Evolutionary conservation across 2,113 vertebrate species (phyloP).

Genomic region (Girardinichthys multiradiatus): DNA sequence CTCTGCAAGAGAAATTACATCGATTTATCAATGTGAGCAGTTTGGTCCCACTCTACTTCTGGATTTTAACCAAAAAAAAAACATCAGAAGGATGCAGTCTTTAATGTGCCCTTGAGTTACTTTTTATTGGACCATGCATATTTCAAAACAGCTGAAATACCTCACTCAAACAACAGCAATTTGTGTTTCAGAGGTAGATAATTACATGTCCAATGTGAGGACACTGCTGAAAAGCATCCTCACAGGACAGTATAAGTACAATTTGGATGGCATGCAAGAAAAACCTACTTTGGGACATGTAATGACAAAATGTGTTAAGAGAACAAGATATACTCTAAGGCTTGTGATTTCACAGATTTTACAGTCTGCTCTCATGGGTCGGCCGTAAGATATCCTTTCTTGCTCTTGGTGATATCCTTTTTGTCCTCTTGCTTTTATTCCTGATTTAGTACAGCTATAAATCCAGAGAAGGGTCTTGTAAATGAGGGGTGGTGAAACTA

Average conservation of each 20-base stretch:
- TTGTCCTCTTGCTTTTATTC: constrained; percentile 68
- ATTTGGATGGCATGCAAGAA: constrained; percentile 48
- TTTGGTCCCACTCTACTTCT: constrained; percentile 24
- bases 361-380: constrained; percentile 41
- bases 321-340: constrained; percentile 35
- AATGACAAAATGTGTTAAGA: constrained; percentile 55
- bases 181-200: constrained; percentile 52
- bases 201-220: constrained; percentile 61
- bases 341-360: constrained; percentile 53
- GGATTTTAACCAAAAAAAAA: constrained; percentile 52
- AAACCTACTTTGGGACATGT: constrained; percentile 51
- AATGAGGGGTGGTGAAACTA: constrained; percentile 62
- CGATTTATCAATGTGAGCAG: constrained; percentile 37
- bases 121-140: constrained; percentile 38
- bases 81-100: constrained; percentile 49
- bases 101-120: constrained; percentile 38
- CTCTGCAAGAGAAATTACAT: constrained; percentile 9
- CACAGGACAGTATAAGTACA: constrained; percentile 42
- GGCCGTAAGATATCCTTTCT: constrained; percentile 50
- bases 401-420: constrained; percentile 62
- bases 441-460: constrained; percentile 74
- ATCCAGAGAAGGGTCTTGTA: constrained; percentile 73
- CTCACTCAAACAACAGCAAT: constrained; percentile 52
- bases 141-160: constrained; percentile 28
- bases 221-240: constrained; percentile 33